Evolutionary conservation across 2,888 invertebrate species (phyloP), one percentile per base, ranked within the genome.

Genomic region (Alloplasta piceator): DNA sequence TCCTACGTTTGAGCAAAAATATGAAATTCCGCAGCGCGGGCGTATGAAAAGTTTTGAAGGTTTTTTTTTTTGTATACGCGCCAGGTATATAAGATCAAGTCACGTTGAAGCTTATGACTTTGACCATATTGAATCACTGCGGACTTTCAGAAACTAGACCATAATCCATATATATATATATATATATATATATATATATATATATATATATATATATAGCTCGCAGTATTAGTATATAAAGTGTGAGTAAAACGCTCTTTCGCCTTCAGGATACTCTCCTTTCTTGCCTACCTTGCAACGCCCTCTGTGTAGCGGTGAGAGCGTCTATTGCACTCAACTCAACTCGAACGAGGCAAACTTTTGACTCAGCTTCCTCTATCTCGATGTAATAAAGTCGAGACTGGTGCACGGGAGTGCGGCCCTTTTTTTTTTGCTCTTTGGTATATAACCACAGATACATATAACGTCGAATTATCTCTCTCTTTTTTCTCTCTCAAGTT

Each of bases 291-390:
- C 7, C 50, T 7, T 46, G 66, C 52, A 64, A 6, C 14, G 38
- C 41, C 26, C 26, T 26, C 26, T 26, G 26, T 50, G 16, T 36
- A 41, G 66, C 41, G 26, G 26, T 3, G 1, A 26, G 26, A 60
- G 70, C 77, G 70, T 61, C 80, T 83, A 82, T 83, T 83, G 74
- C 76, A 82, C 76, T 82, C 83, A 84, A 84, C 83, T 84, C 82
- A 84, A 76, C 80, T 72, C 75, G 70, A 78, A 73, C 70, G 77
- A 82, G 84, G 83, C 86, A 85, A 87, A 87, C 86, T 87, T 87
- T 86, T 84, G 80, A 85, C 85, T 86, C 87, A 85, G 85, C 85
- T 86, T 83, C 82, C 80, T 82, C 79, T 84, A 84, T 84, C 84
- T 81, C 80, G 73, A 26, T 16, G 80, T 81, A 82, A 84, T 84